phyloP scores from a whole-genome alignment of 2,888 invertebrate genomes.

The Apamea monoglypha region DNA sequence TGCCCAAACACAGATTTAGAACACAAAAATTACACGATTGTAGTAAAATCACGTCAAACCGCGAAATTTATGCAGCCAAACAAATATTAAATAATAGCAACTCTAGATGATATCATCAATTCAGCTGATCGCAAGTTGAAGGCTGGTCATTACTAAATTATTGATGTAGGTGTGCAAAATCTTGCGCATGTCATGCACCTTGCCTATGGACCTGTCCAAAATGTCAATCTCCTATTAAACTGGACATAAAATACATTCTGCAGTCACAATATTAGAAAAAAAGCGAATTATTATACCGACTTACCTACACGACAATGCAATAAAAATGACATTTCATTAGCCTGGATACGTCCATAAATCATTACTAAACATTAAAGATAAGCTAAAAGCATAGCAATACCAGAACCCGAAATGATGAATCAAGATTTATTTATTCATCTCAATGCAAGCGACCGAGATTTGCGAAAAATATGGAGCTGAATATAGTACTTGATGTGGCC shows the following conservation, averaged over 20 bases:
- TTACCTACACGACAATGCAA: slow-evolving; percentile 69
- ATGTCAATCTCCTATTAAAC: slow-evolving; percentile 64
- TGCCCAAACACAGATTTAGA: slow-evolving; percentile 37
- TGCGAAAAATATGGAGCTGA: slow-evolving; percentile 76
- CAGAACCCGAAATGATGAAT: slow-evolving; percentile 70
- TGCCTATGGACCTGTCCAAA: slow-evolving; percentile 61
- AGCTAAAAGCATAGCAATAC: slow-evolving; percentile 73
- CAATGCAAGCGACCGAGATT: slow-evolving; percentile 68
- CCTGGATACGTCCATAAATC: slow-evolving; percentile 71
- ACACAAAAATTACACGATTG: slow-evolving; percentile 35
- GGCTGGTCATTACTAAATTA: slow-evolving; percentile 82
- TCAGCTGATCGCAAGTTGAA: slow-evolving; percentile 87
- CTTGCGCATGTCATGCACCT: slow-evolving; percentile 64
- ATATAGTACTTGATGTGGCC: slow-evolving; percentile 78
- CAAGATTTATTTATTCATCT: slow-evolving; percentile 64
- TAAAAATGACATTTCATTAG: slow-evolving; percentile 73
- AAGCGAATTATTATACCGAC: slow-evolving; percentile 50
- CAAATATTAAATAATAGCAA: slow-evolving; percentile 78
- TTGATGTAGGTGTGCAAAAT: slow-evolving; percentile 76
- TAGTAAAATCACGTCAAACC: slow-evolving; percentile 60
- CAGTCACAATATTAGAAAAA: slow-evolving; percentile 62
- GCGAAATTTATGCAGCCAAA: slow-evolving; percentile 68
- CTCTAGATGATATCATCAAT: slow-evolving; percentile 82
- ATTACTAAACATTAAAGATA: slow-evolving; percentile 71
- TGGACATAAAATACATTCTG: slow-evolving; percentile 59